These are phyloP conservation scores for Sarotherodon lohbergeri DNA, from an alignment of 2,113 vertebrate species.

Conservation along the genomic window DNA sequence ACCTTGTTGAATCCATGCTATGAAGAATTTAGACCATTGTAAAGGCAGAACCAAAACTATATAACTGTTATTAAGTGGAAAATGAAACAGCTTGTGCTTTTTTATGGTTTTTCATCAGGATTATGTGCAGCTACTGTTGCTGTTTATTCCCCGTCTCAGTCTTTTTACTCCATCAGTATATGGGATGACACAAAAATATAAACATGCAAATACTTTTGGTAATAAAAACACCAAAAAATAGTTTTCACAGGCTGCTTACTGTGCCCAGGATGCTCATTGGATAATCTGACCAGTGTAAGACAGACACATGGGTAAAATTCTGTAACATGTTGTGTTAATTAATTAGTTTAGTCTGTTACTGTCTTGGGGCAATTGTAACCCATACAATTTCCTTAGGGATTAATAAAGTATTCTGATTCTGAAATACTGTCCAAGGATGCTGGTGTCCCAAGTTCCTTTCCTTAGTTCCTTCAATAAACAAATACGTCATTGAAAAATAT, in stretches of 20 bases:
- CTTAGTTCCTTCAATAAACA: not conserved
- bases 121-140: not conserved
- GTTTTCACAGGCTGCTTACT: not conserved
- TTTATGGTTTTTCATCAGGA: not conserved
- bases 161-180: not conserved
- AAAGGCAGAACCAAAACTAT: not conserved
- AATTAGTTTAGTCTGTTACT: too few relatives aligned
- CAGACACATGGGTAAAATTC: not conserved
- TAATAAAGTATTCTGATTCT: not conserved
- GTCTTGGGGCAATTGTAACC: too few relatives aligned
- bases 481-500: not conserved
- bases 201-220: not conserved
- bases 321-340: not conserved
- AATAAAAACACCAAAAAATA: rapidly evolving
- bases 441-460: not conserved
- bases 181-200: not conserved
- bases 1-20: not conserved
- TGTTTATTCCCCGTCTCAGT: rapidly evolving
- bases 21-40: not conserved
- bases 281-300: not conserved
- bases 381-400: too few relatives aligned
- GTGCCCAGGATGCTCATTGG: rapidly evolving
- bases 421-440: not conserved
- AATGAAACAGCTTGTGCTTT: not conserved
- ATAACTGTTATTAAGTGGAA: not conserved